These are phyloP conservation scores for Daphoenositta chrysoptera DNA, from an alignment of 2,113 vertebrate species.

Conservation along the genomic window DNA sequence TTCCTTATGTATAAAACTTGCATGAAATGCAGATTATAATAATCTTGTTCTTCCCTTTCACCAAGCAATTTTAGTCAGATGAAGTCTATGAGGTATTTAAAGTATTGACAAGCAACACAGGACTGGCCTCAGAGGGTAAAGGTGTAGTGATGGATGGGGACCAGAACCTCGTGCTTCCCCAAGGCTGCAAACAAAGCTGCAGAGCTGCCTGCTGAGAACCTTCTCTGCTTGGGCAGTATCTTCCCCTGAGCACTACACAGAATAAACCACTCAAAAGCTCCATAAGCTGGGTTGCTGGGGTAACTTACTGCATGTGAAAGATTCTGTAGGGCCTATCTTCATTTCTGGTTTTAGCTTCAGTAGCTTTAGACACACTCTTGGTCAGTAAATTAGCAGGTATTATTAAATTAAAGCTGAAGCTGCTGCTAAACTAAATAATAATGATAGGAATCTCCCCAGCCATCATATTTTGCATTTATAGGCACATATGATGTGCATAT, in stretches of 20 bases:
- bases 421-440: neutral
- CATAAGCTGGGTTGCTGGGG: neutral
- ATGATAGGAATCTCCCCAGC: neutral
- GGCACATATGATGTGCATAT: accelerated
- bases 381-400: neutral
- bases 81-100: neutral
- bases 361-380: accelerated
- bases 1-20: neutral
- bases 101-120: neutral
- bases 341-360: neutral
- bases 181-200: neutral
- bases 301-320: neutral
- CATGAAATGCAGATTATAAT: neutral
- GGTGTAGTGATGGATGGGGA: neutral
- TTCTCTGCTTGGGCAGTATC: neutral
- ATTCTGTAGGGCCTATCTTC: neutral
- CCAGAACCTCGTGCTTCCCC: neutral
- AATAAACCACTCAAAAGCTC: neutral
- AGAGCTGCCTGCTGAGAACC: neutral
- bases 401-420: neutral
- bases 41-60: neutral
- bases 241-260: neutral
- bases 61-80: neutral
- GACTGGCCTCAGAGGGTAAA: neutral
- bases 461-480: neutral